A percentile compares a stretch with the other conserved stretches of the same genome.
Conservation (phyloP, 2,888 invertebrate species). For the Chesias legatella region DNA sequence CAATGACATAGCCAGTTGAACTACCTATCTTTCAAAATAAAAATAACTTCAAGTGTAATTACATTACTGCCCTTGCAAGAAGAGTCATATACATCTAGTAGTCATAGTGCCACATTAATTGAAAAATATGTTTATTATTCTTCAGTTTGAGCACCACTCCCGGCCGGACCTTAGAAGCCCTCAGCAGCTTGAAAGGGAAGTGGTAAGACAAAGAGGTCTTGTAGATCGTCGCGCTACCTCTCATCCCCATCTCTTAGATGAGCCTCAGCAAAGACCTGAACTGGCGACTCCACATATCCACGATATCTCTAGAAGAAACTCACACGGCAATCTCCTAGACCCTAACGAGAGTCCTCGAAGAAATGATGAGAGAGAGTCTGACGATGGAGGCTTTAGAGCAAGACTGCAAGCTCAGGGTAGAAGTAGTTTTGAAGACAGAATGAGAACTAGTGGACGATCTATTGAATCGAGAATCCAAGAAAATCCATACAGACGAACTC, state of each 20-base stretch:
- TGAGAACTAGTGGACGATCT: conserved; percentile 69
- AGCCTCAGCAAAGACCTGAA: conserved; percentile 62
- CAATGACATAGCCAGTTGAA: too few relatives aligned
- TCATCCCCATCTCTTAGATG: conserved; percentile 83
- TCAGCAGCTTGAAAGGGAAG: conserved; percentile 82
- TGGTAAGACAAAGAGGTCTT: conserved; percentile 77
- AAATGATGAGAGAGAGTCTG: conserved; percentile 78
- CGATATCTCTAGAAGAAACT: conserved; percentile 74
- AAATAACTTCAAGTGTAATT: too few relatives aligned
- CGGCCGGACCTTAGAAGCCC: conserved; percentile 79
- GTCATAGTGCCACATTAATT: too few relatives aligned
- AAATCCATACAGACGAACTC: conserved; percentile 59
- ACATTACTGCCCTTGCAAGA: too few relatives aligned
- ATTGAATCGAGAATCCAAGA: conserved; percentile 63
- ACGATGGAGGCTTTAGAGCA: conserved; percentile 82
- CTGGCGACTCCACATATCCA: conserved; percentile 59
- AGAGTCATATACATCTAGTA: too few relatives aligned
- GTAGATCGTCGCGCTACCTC: conserved; percentile 81
- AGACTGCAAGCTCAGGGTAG: conserved; percentile 63
- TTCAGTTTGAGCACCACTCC: conserved; percentile 72
- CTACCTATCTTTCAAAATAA: too few relatives aligned
- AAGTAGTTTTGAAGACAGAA: conserved; percentile 66
- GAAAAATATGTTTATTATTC: background rate
- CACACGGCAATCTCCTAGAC: conserved; percentile 82
- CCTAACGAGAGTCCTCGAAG: conserved; percentile 52